Evolutionary conservation across 2,888 invertebrate genomes (phyloP).

Genomic region (Sinhomidia bicolor): DNA sequence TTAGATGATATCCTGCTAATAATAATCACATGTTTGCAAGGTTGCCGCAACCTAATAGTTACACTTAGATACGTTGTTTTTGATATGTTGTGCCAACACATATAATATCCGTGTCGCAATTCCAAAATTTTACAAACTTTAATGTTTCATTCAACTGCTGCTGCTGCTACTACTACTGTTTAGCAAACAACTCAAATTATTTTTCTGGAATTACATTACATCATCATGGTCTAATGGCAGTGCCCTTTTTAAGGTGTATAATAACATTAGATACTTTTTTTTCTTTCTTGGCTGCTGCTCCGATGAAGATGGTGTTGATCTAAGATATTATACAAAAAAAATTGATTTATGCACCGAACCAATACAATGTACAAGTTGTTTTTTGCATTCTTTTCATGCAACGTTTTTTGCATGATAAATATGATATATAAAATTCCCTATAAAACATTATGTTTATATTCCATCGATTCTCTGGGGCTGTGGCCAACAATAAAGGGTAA

Average conservation of each 20-base stretch:
- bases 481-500: slow-evolving; percentile 21
- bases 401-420: too few relatives aligned
- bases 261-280: not conserved
- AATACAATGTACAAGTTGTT: too few relatives aligned
- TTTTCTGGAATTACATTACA: slow-evolving; percentile 31
- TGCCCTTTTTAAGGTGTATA: not conserved
- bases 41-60: slow-evolving; percentile 30
- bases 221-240: not conserved
- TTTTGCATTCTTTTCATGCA: too few relatives aligned
- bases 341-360: not conserved
- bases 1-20: slow-evolving; percentile 20
- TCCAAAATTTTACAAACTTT: not conserved
- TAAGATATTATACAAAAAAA: not conserved
- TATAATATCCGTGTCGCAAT: not conserved
- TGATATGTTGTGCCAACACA: not conserved
- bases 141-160: slow-evolving; percentile 30
- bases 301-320: not conserved
- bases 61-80: slow-evolving; percentile 15
- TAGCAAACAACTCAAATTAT: slow-evolving; percentile 4
- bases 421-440: not conserved
- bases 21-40: slow-evolving; percentile 48
- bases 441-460: not conserved
- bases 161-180: too few relatives aligned
- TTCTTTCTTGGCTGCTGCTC: not conserved
- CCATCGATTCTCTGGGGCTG: not conserved